These are phyloP conservation scores for Enteromius radiatus DNA, from an alignment of 2,797 vertebrate species.

Conservation along the genomic window DNA sequence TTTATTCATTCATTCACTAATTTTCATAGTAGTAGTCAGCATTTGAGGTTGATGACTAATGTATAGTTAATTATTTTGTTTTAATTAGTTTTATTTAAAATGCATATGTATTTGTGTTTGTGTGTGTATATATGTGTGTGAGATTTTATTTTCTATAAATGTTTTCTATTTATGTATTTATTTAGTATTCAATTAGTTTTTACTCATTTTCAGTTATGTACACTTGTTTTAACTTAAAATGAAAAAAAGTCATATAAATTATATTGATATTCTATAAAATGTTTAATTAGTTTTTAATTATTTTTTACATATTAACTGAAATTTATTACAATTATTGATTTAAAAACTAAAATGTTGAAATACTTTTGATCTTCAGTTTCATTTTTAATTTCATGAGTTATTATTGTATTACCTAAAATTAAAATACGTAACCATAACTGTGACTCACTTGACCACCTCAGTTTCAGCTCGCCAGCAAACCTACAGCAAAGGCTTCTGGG, in stretches of 20 bases:
- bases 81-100: too few species aligned
- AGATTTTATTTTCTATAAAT: neutral
- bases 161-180: neutral
- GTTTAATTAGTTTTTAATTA: neutral
- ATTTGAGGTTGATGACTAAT: too few species aligned
- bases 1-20: too few species aligned
- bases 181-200: neutral
- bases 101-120: too few species aligned
- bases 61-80: too few species aligned
- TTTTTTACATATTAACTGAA: neutral
- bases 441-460: slow-evolving; percentile 46
- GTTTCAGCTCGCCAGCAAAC: slow-evolving; percentile 88
- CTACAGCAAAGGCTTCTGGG: slow-evolving; percentile 92
- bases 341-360: neutral
- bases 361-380: neutral
- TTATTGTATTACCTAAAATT: neutral
- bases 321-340: neutral
- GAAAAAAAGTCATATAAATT: too few species aligned
- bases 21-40: too few species aligned
- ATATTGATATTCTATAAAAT: neutral
- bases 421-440: neutral
- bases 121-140: too few species aligned
- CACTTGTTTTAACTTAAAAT: neutral
- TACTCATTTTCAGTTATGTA: neutral
- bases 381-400: neutral